Evolutionary conservation across 2,888 invertebrate species (phyloP).

Genomic region (Lasioglossum figueresi): DNA sequence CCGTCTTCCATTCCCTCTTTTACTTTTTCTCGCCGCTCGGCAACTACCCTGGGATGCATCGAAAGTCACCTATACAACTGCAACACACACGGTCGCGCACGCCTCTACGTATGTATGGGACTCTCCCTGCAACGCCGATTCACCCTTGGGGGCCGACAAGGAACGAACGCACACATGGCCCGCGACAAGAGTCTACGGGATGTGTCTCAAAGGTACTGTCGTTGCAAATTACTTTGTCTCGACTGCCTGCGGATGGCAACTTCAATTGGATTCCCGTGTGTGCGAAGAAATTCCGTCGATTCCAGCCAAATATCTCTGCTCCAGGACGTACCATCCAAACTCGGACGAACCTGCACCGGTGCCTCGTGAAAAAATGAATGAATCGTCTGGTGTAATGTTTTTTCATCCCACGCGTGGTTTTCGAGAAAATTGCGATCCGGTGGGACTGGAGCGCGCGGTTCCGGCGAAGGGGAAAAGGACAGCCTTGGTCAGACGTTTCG

Average conservation of each 20-base stretch:
- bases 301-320: not conserved
- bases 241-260: slow-evolving; percentile 55
- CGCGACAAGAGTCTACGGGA: slow-evolving; percentile 14
- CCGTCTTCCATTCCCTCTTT: slow-evolving; percentile 19
- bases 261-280: slow-evolving; percentile 52
- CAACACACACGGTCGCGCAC: slow-evolving; percentile 13
- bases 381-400: not conserved
- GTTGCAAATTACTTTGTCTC: slow-evolving; percentile 69
- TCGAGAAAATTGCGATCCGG: not conserved
- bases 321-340: not conserved
- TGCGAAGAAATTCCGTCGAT: slow-evolving; percentile 44
- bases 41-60: slow-evolving; percentile 61
- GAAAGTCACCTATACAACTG: slow-evolving; percentile 54
- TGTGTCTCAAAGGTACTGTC: slow-evolving; percentile 46
- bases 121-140: slow-evolving; percentile 58
- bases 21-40: slow-evolving; percentile 33
- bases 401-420: not conserved
- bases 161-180: slow-evolving; percentile 31
- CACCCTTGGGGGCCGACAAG: slow-evolving; percentile 54
- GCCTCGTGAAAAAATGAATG: not conserved
- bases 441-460: not conserved
- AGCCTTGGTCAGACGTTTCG: not conserved
- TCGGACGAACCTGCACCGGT: not conserved
- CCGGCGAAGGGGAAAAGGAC: not conserved
- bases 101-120: not conserved